A percentile compares a stretch with the other conserved stretches of the same genome.
These are phyloP conservation scores for Acrobeloides nanus DNA, from an alignment of 2,888 invertebrate genomes.

Conservation along the genomic window DNA sequence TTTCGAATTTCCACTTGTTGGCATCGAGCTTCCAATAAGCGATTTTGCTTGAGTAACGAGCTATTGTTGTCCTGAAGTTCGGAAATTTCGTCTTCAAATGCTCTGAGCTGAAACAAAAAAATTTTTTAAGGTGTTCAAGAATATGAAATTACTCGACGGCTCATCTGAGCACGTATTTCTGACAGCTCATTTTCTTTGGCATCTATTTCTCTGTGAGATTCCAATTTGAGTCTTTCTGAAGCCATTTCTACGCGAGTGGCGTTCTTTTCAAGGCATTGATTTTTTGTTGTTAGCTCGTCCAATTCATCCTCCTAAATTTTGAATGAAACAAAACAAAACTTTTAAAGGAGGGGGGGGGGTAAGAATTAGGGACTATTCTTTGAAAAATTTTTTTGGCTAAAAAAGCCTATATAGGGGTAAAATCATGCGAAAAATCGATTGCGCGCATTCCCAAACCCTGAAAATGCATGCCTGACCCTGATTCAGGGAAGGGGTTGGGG, in stretches of 20 bases:
- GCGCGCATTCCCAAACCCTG: no score
- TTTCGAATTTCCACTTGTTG: constrained; percentile 28
- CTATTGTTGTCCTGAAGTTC: constrained; percentile 87
- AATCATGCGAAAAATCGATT: no score
- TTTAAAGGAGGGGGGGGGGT: no score
- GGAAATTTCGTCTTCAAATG: constrained; percentile 59
- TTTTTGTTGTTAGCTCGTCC: constrained; percentile 86
- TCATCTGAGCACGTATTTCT: constrained; percentile 22
- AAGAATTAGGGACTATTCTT: no score
- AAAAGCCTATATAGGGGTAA: no score
- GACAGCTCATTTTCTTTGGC: constrained; percentile 62
- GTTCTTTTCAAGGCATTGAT: constrained; percentile 81
- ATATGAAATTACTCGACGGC: constrained; percentile 16
- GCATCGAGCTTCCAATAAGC: constrained; percentile 65
- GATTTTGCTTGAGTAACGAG: constrained; percentile 74
- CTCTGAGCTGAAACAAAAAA: constrained; percentile 20
- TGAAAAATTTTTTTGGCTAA: no score
- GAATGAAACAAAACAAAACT: no score
- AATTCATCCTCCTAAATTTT: constrained; percentile 67
- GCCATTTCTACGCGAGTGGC: constrained; percentile 63
- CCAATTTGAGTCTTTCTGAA: constrained; percentile 18
- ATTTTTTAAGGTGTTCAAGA: constrained; percentile 2
- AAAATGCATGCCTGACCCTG: no score
- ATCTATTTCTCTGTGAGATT: constrained; percentile 67
- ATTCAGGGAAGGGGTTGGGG: no score